Evolutionary conservation across 2,888 invertebrate genomes (phyloP), one percentile per base, ranked within the genome.

Genomic region (Pollenia amentaria): DNA sequence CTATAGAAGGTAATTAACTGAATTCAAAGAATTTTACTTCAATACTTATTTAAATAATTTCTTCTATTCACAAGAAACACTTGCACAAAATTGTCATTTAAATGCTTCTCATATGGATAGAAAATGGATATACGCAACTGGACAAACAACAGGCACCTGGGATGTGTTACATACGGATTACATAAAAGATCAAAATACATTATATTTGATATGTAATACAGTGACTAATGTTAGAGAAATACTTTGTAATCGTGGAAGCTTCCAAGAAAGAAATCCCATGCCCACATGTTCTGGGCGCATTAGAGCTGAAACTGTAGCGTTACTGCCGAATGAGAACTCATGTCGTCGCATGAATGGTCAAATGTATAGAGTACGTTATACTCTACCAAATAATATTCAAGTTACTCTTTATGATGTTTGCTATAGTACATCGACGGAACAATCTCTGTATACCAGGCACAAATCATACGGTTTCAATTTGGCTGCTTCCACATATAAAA

Each of bases 111-210:
- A 67, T 16, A 80, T 87, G 86, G 48, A 72, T 55, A 79, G 18
- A 48, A 60, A 51, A 16, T 87, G 86, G 86, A 73, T 87, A 70
- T 87, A 78, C 64, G 77, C 82, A 38, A 60, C 65, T 7, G 48
- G 44, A 57, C 44, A 72, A 0, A 60, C 60, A 21, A 4, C n/a
- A 11, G 55, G 4, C 40, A 82, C 40, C 38, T 82, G 81, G 85
- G 83, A 84, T 72, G 29, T 87, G 42, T 51, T 87, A 44, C 86
- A 60, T 16, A 87, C 76, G 1, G 79, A 87, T 72, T 83, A 55
- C 65, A 38, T 87, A 40, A 11, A 40, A 10, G 79, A 87, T 80
- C 70, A 65, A 16, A 42, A 42, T 48, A 29, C 29, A 38, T 44
- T 87, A 9, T 55, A 83, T 40, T 51, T 83, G 21, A 46, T 83